Percentiles rank a stretch among this genome's conserved stretches.
These are phyloP conservation scores for Strix aluco DNA, from an alignment of 2,113 vertebrate genomes.

Conservation along the genomic window DNA sequence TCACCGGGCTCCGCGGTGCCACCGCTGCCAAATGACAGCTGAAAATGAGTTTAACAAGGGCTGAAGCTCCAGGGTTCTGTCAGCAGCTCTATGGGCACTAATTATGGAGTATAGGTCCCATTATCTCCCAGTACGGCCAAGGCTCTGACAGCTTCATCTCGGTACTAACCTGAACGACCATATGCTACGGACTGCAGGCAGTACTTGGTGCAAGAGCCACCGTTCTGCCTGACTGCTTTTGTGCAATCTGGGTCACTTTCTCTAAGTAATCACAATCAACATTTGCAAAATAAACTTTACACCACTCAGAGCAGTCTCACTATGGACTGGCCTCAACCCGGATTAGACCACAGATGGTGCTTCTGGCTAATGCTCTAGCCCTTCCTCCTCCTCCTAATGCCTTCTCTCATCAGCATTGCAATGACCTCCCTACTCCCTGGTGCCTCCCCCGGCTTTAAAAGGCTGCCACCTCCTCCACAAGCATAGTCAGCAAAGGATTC, in stretches of 20 bases:
- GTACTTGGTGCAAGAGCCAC: background rate
- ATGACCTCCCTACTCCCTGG: background rate
- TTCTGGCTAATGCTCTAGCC: background rate
- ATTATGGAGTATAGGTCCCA: slow-evolving; percentile 15
- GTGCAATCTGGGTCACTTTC: background rate
- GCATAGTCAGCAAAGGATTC: background rate
- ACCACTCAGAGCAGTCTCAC: background rate
- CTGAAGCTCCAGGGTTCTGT: slow-evolving; percentile 41
- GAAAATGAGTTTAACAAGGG: slow-evolving; percentile 20
- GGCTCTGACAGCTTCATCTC: slow-evolving; percentile 43
- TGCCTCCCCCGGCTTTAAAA: background rate
- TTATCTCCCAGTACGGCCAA: background rate
- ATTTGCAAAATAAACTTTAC: background rate
- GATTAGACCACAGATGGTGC: background rate
- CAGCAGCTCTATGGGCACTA: slow-evolving; percentile 30
- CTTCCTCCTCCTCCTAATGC: background rate
- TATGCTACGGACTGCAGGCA: background rate
- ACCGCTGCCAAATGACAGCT: slow-evolving; percentile 33
- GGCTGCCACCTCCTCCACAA: background rate
- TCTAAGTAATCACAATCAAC: background rate
- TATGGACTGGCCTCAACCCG: background rate
- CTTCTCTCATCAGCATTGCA: background rate
- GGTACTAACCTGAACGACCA: background rate
- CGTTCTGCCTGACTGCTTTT: background rate
- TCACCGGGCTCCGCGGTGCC: background rate